Conservation (phyloP, 2,113 vertebrate species). For the Rhabdomys dilectus region DNA sequence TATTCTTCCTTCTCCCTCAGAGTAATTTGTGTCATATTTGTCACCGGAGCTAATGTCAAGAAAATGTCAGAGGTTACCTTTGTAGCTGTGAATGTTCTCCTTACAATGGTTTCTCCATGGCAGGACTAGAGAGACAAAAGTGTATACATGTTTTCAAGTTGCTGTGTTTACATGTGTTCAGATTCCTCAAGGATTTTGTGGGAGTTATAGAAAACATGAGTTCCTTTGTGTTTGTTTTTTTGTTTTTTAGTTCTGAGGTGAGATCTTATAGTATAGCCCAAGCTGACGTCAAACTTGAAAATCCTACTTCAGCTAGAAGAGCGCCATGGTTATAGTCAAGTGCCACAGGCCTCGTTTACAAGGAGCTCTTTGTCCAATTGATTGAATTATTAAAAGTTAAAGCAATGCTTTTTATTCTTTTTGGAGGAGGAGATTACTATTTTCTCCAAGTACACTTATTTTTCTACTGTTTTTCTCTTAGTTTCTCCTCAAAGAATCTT, state of each 20-base stretch:
- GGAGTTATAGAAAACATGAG: background rate
- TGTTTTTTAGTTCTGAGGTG: background rate
- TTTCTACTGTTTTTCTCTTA: background rate
- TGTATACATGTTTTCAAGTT: background rate
- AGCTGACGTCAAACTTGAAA: background rate
- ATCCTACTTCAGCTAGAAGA: background rate
- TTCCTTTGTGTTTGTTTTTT: background rate
- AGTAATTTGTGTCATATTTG: slow-evolving; percentile 31
- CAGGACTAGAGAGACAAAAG: background rate
- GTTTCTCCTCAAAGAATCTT: background rate
- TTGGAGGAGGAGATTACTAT: background rate
- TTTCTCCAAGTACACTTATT: background rate
- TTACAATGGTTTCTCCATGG: background rate
- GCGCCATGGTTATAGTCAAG: background rate
- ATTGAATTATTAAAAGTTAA: background rate
- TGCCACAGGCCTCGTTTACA: background rate
- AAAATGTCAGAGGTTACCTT: background rate
- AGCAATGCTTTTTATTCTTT: background rate
- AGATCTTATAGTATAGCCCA: background rate
- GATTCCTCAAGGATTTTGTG: background rate
- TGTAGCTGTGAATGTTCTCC: background rate
- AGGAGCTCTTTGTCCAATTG: background rate
- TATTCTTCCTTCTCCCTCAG: background rate
- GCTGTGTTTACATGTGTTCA: background rate
- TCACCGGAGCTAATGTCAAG: background rate